Base-by-base conservation (phyloP, 2,797 vertebrate species). In the Oophaga sylvatica region DNA sequence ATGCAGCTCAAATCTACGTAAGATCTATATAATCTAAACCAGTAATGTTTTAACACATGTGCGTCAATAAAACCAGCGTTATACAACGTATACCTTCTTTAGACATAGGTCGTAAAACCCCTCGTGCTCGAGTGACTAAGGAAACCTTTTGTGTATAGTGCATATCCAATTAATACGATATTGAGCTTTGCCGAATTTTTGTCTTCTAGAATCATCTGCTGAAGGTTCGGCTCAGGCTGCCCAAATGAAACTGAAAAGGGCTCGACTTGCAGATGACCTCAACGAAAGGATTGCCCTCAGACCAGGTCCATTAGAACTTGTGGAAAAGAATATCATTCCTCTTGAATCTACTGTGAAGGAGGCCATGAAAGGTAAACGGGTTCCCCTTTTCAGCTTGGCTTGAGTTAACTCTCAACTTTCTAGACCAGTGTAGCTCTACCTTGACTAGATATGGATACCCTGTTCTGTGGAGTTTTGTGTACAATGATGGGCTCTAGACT, bases 321-420 rank as follows among this genome's bases (percentile, higher is more conserved):
- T 98, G 91, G 95, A 97, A 93, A 98, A 97, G 95, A 98, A 97
- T 90, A 98, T 97, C 85, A 95, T 98, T 91, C 96, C 97, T 0
- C 94, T 97, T 13, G 95, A 97, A 92, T 95, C 96, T 0, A 94
- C 94, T 80, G 92, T 97, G 94, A 96, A 96, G 92, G 95, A 96
- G 84, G 95, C 95, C 83, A 94, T 96, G 91, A 96, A 96, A 97
- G 97, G 97, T 97, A 97, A 89, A 10, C 76, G 41, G 0, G 17
- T 15, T 63, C 2, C 68, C 1, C 62, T n/a, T 57, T 35, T 41
- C 19, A 71, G 19, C 16, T 19, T 75, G 71, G 11, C 4, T 12
- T n/a, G 10, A n/a, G 41, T 53, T n/a, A 5, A 75, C 71, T 22
- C 17, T 17, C 7, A 29, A 41, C 3, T 3, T 16, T 35, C 5